These are phyloP conservation scores for Falcunculus frontatus DNA, from an alignment of 2,113 vertebrate species.

Conservation along the genomic window DNA sequence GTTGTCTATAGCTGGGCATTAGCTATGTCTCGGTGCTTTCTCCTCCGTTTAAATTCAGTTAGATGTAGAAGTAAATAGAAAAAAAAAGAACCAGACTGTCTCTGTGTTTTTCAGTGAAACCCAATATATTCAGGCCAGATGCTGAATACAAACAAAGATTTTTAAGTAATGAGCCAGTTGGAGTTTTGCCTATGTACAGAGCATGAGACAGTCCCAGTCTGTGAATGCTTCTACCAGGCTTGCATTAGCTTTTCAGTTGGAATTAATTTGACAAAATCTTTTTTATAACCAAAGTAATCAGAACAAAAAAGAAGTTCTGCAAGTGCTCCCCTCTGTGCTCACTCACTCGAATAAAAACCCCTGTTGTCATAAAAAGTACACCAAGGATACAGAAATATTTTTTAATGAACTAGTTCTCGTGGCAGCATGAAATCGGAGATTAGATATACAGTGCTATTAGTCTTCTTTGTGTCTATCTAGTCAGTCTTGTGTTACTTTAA, in stretches of 20 bases:
- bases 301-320: neutral
- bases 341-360: neutral
- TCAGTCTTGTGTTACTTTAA: neutral
- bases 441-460: neutral
- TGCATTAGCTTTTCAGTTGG: neutral
- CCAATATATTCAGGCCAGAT: neutral
- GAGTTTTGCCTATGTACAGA: neutral
- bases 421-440: neutral
- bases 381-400: neutral
- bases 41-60: neutral
- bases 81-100: neutral
- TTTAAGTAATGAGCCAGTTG: neutral
- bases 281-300: constrained; percentile 25
- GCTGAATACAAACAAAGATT: neutral
- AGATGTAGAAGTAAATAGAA: neutral
- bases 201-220: neutral
- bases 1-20: neutral
- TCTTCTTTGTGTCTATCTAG: neutral
- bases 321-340: constrained; percentile 23
- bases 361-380: constrained; percentile 8
- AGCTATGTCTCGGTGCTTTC: neutral
- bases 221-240: neutral
- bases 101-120: neutral
- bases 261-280: constrained; percentile 12
- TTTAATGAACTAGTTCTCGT: constrained; percentile 36